These are phyloP conservation scores for Salvelinus alpinus DNA, from an alignment of 2,113 vertebrate genomes.

Conservation along the genomic window DNA sequence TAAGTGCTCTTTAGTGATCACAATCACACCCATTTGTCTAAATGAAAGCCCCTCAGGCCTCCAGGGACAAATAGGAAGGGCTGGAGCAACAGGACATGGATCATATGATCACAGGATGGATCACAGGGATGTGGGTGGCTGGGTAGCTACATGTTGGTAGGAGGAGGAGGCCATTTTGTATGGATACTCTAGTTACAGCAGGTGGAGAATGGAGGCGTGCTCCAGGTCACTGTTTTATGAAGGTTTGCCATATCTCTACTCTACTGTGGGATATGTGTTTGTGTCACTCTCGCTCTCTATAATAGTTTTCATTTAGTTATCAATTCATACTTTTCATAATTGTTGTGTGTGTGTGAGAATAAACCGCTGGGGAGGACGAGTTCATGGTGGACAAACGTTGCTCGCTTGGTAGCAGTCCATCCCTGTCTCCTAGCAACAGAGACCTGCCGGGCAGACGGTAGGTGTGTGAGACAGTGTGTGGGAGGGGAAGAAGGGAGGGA, in stretches of 20 bases:
- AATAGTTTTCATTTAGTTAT: no score
- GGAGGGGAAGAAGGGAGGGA: constrained; percentile 21
- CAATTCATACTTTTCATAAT: no score
- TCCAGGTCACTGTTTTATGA: no score
- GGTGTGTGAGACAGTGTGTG: constrained; percentile 63
- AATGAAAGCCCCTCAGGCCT: constrained; percentile 58
- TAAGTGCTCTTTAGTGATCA: constrained; percentile 59
- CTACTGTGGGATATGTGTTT: not conserved
- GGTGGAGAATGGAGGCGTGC: no score
- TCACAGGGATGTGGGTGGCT: not conserved
- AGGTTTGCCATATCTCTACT: no score
- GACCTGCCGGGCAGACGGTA: constrained; percentile 77
- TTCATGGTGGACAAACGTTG: constrained; percentile 73
- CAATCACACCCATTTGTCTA: constrained; percentile 65
- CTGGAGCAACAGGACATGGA: constrained; percentile 53
- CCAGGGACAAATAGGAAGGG: constrained; percentile 61
- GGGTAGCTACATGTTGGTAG: not conserved
- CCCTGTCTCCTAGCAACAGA: constrained; percentile 81
- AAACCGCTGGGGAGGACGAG: constrained; percentile 47
- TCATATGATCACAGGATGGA: not conserved
- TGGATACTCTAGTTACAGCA: not conserved
- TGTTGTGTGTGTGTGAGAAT: not conserved
- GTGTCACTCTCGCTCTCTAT: not conserved
- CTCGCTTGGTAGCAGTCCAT: constrained; percentile 74
- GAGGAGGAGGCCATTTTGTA: constrained; percentile 4